These are phyloP conservation scores for Vireo altiloquus DNA, from an alignment of 2,113 vertebrate species.

Conservation along the genomic window DNA sequence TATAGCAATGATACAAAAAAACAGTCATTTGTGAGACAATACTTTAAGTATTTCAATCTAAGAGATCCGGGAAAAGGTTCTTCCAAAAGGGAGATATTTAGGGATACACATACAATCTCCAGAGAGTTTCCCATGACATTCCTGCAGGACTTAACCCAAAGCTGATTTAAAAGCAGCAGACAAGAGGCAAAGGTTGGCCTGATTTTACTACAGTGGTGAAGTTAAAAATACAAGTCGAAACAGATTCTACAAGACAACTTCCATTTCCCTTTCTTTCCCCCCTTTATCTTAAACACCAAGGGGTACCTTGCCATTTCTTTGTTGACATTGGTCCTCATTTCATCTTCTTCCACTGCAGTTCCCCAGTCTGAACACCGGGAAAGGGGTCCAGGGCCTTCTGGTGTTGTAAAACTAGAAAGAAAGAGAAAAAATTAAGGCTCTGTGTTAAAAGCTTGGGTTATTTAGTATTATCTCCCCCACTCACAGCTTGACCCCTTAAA, in stretches of 20 bases:
- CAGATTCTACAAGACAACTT: background rate
- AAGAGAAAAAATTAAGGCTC: background rate
- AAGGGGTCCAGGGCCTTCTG: constrained; percentile 80
- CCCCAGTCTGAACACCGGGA: constrained; percentile 87
- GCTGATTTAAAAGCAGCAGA: background rate
- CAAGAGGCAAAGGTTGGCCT: background rate
- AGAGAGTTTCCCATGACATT: background rate
- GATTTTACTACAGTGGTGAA: background rate
- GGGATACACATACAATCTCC: background rate
- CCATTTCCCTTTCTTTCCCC: background rate
- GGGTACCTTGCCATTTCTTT: constrained; percentile 87
- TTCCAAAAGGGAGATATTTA: background rate
- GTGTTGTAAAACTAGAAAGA: constrained; percentile 87
- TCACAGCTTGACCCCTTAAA: background rate
- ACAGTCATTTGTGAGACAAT: background rate
- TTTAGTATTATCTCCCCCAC: background rate
- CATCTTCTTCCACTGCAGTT: constrained; percentile 87
- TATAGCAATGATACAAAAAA: background rate
- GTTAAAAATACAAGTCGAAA: background rate
- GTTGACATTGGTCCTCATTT: constrained; percentile 83
- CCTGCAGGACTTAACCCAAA: background rate
- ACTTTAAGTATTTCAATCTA: background rate
- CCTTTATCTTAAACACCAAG: background rate
- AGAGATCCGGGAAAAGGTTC: background rate
- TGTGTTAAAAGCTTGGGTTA: background rate